Evolutionary conservation across 2,888 invertebrate genomes (phyloP).

Genomic region (Aplocera efformata): DNA sequence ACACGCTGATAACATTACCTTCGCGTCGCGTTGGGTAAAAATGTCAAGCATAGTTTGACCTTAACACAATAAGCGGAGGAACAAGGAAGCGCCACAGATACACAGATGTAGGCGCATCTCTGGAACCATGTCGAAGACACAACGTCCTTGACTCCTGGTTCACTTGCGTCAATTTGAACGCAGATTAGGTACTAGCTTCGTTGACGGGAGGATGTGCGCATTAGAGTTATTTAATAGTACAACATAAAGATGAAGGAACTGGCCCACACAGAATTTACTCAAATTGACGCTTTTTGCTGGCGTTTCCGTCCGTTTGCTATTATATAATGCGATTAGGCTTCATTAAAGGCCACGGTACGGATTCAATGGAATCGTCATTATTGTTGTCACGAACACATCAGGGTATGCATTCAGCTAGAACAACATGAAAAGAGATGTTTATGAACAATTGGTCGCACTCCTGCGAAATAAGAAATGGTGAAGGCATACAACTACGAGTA

Average conservation of each 20-base stretch:
- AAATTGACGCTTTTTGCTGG: constrained; percentile 32
- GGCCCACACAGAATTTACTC: constrained; percentile 38
- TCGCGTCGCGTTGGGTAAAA: too few species aligned
- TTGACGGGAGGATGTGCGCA: constrained; percentile 61
- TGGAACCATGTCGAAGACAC: constrained; percentile 4
- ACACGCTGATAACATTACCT: too few species aligned
- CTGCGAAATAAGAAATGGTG: too few species aligned
- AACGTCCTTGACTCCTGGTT: constrained; percentile 14
- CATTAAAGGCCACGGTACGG: constrained; percentile 12
- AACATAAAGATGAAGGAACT: constrained; percentile 57
- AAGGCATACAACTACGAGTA: too few species aligned
- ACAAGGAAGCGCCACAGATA: constrained; percentile 16
- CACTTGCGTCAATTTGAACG: constrained; percentile 4
- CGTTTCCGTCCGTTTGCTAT: constrained; percentile 35
- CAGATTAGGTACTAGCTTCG: constrained; percentile 26
- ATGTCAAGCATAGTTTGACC: too few species aligned
- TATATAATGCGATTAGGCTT: constrained; percentile 19
- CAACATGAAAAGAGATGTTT: too few species aligned
- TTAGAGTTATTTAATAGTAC: constrained; percentile 62
- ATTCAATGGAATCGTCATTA: constrained; percentile 12
- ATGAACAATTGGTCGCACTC: too few species aligned
- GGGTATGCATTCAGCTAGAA: too few species aligned
- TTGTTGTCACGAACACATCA: neutral
- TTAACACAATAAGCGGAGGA: too few species aligned
- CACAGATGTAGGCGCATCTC: constrained; percentile 10